Conservation (phyloP, 2,797 vertebrate genomes). For the Fistularia commersonii region DNA sequence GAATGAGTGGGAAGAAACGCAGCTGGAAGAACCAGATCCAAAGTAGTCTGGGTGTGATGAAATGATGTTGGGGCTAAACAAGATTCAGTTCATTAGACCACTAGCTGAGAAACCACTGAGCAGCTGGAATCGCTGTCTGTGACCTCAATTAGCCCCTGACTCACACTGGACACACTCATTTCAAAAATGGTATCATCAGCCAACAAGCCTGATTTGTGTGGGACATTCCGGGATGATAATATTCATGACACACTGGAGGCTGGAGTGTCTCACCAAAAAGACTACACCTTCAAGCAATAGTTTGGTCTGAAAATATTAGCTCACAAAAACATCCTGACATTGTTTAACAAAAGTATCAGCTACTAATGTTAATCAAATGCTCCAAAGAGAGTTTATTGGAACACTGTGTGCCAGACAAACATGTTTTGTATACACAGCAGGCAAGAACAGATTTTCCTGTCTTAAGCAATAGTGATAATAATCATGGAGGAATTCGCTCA, state of each 20-base stretch:
- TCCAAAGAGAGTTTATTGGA: slow-evolving; percentile 11
- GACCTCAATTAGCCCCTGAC: slow-evolving; percentile 58
- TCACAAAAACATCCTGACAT: slow-evolving; percentile 5
- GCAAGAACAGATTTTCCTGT: slow-evolving; percentile 19
- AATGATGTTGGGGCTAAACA: slow-evolving; percentile 60
- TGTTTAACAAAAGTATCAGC: slow-evolving; percentile 13
- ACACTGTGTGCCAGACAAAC: slow-evolving; percentile 6
- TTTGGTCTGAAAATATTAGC: neutral
- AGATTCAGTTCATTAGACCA: slow-evolving; percentile 66
- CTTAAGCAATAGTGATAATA: slow-evolving; percentile 7
- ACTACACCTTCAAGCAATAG: neutral
- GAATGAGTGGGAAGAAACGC: slow-evolving; percentile 53
- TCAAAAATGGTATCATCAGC: neutral
- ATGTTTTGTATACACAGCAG: slow-evolving; percentile 4
- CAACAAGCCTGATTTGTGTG: neutral
- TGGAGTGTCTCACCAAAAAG: too few species aligned
- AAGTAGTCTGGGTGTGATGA: slow-evolving; percentile 38
- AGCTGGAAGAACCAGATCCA: slow-evolving; percentile 61
- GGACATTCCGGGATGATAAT: slow-evolving; percentile 34
- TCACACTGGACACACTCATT: slow-evolving; percentile 28
- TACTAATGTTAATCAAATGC: slow-evolving; percentile 10
- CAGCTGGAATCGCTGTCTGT: slow-evolving; percentile 58
- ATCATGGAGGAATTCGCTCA: slow-evolving; percentile 35
- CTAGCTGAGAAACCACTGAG: slow-evolving; percentile 42
- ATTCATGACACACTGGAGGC: slow-evolving; percentile 22